Conservation (phyloP, 2,888 invertebrate genomes). For the Vanessa cardui region DNA sequence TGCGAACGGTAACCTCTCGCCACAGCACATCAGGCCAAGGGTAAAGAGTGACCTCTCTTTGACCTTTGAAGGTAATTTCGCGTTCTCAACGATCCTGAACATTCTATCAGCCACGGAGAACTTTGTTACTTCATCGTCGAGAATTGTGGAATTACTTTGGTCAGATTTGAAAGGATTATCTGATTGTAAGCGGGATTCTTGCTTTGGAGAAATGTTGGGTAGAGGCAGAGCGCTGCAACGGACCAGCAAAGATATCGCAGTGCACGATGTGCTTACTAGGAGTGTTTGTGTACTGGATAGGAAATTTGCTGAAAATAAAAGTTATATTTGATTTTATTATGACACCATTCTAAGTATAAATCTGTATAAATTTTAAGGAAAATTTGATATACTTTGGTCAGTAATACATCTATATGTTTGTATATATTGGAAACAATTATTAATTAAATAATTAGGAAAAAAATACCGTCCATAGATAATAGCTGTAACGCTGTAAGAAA, state of each 20-base stretch:
- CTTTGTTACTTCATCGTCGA: slow-evolving; percentile 82
- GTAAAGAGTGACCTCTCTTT: slow-evolving; percentile 90
- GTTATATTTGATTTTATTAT: too few species aligned
- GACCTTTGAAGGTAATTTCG: slow-evolving; percentile 87
- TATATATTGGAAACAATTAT: too few species aligned
- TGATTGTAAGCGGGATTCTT: slow-evolving; percentile 59
- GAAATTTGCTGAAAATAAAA: slow-evolving; percentile 81
- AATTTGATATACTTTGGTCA: too few species aligned
- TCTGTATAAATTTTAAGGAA: too few species aligned
- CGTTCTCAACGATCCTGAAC: slow-evolving; percentile 87
- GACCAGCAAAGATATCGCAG: slow-evolving; percentile 88
- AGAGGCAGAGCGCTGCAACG: slow-evolving; percentile 87
- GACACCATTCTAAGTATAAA: too few species aligned
- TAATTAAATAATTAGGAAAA: too few species aligned
- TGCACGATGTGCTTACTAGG: slow-evolving; percentile 86
- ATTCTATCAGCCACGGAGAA: slow-evolving; percentile 87
- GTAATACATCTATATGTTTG: too few species aligned
- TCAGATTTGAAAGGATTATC: slow-evolving; percentile 69
- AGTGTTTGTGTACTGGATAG: slow-evolving; percentile 84
- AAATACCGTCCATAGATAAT: too few species aligned
- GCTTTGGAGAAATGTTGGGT: slow-evolving; percentile 67
- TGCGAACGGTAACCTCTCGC: slow-evolving; percentile 89
- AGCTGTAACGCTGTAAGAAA: too few species aligned
- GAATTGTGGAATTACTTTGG: slow-evolving; percentile 44
- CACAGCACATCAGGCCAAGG: slow-evolving; percentile 91